Evolutionary conservation across 1,140 invertebrate genomes (phyloP).

Genomic region (Drosophila guanche): DNA sequence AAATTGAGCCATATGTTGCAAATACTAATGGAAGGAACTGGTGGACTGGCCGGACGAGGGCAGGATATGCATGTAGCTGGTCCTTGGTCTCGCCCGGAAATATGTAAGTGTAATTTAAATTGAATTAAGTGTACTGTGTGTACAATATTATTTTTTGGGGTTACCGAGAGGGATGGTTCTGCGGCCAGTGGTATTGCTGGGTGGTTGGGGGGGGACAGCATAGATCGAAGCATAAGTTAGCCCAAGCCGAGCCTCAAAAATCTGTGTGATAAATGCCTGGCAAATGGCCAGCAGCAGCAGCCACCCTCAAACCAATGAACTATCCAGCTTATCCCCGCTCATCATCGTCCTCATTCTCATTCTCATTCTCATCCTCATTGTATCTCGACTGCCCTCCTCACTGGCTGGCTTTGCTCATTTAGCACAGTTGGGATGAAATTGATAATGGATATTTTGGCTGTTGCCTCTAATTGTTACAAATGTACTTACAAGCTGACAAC

Average conservation of each 20-base stretch:
- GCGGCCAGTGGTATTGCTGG: too few species aligned
- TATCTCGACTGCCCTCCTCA: too few species aligned
- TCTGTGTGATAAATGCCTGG: constrained; percentile 73
- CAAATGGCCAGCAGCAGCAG: constrained; percentile 52
- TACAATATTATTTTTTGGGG: constrained; percentile 45
- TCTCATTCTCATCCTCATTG: too few species aligned
- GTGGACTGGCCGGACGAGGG: too few species aligned
- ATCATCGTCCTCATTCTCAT: neutral
- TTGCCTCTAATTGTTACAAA: constrained; percentile 71
- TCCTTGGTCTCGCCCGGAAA: constrained; percentile 59
- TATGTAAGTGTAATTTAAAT: constrained; percentile 83
- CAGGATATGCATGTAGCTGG: constrained; percentile 29
- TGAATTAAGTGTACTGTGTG: constrained; percentile 74
- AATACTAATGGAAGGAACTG: constrained; percentile 73
- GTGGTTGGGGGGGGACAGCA: neutral
- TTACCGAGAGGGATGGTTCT: constrained; percentile 3
- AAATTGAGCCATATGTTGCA: constrained; percentile 83
- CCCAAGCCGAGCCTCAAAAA: constrained; percentile 21
- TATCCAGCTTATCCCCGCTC: neutral
- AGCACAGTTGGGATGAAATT: constrained; percentile 37
- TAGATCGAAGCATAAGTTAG: constrained; percentile 27
- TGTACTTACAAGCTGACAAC: constrained; percentile 46
- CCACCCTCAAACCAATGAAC: too few species aligned
- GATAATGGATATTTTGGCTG: constrained; percentile 53
- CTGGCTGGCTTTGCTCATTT: constrained; percentile 3